A percentile compares a stretch with the other conserved stretches of the same genome.
Evolutionary conservation across 2,797 vertebrate genomes (phyloP).

Genomic region (Scyliorhinus canicula): DNA sequence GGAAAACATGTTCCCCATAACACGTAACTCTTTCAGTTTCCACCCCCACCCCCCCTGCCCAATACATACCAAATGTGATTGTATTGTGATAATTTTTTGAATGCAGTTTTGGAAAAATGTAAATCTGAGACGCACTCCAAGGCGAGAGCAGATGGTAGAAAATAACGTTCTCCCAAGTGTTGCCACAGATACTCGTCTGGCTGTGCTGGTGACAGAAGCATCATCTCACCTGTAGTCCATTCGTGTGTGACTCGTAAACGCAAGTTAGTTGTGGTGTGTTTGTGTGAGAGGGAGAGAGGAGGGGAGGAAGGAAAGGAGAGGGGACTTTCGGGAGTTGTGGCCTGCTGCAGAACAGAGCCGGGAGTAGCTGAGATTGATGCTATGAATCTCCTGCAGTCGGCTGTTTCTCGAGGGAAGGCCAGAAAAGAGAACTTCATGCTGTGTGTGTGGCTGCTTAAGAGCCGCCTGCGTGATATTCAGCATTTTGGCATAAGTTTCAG

Average conservation of each 20-base stretch:
- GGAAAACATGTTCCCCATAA: not conserved
- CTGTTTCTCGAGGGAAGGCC: not conserved
- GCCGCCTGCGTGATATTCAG: not conserved
- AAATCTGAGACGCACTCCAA: not conserved
- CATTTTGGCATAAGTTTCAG: not conserved
- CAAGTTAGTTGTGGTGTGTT: not conserved
- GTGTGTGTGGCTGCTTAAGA: not conserved
- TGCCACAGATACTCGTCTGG: not conserved
- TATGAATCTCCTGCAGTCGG: not conserved
- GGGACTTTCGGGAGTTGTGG: not conserved
- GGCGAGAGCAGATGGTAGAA: not conserved
- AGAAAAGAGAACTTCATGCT: not conserved
- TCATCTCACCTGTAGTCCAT: not conserved
- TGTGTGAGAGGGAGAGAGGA: not conserved
- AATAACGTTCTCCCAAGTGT: not conserved
- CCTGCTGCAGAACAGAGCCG: not conserved
- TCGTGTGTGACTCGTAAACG: not conserved
- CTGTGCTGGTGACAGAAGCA: not conserved
- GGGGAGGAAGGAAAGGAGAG: not conserved
- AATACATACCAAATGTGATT: not conserved
- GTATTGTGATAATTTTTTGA: not conserved
- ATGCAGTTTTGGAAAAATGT: not conserved
- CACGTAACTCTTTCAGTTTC: not conserved
- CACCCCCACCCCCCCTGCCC: too few species aligned
- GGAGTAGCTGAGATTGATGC: not conserved